Conservation (phyloP, 2,113 vertebrate genomes). For the Piliocolobus tephrosceles region DNA sequence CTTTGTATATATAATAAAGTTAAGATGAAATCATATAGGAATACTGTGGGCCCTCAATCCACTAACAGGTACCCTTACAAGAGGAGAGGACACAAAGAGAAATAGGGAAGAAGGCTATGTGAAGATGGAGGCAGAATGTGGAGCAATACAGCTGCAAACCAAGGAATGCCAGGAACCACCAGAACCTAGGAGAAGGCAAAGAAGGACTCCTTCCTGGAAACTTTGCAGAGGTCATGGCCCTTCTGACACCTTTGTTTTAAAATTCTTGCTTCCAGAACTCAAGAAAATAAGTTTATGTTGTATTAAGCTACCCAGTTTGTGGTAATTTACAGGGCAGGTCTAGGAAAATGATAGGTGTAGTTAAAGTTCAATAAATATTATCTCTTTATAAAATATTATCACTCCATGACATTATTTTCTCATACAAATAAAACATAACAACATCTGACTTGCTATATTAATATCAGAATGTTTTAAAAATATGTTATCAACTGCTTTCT, state of each 20-base stretch:
- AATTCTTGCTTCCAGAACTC: not conserved
- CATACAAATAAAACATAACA: not conserved
- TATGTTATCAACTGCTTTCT: not conserved
- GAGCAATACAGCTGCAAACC: not conserved
- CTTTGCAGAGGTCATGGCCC: not conserved
- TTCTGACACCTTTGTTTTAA: not conserved
- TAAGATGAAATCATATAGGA: not conserved
- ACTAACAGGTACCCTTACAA: not conserved
- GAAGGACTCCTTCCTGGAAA: not conserved
- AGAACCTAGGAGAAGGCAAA: fast-evolving
- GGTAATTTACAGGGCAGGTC: not conserved
- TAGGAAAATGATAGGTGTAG: not conserved
- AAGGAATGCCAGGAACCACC: fast-evolving
- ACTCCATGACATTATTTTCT: not conserved
- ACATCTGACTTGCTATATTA: not conserved
- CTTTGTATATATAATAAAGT: not conserved
- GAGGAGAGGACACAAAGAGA: not conserved
- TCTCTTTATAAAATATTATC: not conserved
- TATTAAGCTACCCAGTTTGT: not conserved
- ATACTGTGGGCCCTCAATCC: not conserved
- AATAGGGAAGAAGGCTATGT: not conserved
- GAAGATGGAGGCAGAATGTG: not conserved
- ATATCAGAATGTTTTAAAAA: not conserved
- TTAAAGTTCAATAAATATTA: not conserved
- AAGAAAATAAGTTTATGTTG: not conserved